These are phyloP conservation scores for Hycleus phaleratus DNA, from an alignment of 1,140 invertebrate genomes.

Conservation along the genomic window DNA sequence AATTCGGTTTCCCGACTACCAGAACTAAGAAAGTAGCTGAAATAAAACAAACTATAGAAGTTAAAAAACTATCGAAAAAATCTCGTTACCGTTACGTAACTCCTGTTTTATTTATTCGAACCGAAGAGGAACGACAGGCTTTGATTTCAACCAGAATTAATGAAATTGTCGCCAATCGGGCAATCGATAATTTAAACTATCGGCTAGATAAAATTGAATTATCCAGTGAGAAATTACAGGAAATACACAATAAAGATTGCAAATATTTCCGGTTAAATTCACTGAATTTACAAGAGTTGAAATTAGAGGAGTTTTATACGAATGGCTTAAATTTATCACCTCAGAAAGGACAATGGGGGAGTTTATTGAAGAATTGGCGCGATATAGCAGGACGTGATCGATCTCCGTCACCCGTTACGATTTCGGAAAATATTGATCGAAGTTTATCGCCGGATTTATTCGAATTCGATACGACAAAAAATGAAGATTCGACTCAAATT, in stretches of 20 bases:
- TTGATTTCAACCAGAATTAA: conserved; percentile 16
- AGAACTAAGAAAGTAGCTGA: not conserved
- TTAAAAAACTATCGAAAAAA: conserved; percentile 1
- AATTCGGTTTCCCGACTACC: conserved; percentile 18
- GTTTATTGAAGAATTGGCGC: conserved; percentile 35
- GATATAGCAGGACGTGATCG: conserved; percentile 31
- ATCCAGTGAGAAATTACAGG: not conserved
- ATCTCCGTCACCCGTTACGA: conserved; percentile 9
- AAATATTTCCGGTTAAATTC: not conserved
- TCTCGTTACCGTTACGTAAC: conserved; percentile 3
- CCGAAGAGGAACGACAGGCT: conserved; percentile 3
- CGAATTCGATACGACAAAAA: conserved; percentile 22
- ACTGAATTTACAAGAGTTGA: not conserved
- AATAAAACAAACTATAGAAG: not conserved
- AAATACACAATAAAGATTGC: not conserved
- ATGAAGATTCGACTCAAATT: not conserved
- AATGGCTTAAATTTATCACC: conserved; percentile 17
- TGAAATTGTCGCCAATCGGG: conserved; percentile 31
- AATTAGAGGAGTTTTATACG: conserved; percentile 19
- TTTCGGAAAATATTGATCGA: not conserved
- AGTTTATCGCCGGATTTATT: conserved; percentile 48
- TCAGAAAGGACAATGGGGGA: conserved; percentile 19
- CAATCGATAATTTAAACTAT: conserved; percentile 4
- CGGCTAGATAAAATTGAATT: not conserved
- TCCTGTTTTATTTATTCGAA: not conserved